Evolutionary conservation across 1,140 invertebrate species (phyloP).

Genomic region (Pseudomyrmex cubaensis): DNA sequence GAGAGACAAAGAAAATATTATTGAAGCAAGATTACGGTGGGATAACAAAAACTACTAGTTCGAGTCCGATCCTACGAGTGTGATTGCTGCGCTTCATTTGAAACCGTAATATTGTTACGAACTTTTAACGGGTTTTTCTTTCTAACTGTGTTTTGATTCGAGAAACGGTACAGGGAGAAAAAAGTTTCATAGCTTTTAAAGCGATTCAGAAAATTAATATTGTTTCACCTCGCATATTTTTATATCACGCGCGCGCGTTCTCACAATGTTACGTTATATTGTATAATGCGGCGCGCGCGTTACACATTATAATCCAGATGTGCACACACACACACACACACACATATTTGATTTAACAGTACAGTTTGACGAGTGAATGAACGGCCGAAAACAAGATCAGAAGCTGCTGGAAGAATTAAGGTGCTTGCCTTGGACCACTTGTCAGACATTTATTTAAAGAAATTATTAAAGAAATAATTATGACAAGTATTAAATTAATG

Average conservation of each 20-base stretch:
- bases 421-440: no score
- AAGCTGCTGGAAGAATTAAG: neutral
- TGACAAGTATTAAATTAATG: no score
- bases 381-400: neutral
- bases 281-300: no score
- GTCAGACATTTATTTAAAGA: no score
- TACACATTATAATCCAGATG: neutral
- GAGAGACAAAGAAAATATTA: no score
- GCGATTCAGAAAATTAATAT: no score
- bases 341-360: no score
- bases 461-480: no score
- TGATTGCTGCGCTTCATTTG: neutral
- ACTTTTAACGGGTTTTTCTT: neutral
- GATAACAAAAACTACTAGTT: constrained; percentile 1
- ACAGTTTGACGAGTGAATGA: neutral
- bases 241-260: neutral
- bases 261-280: neutral
- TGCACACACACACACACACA: no score
- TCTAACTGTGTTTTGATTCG: no score
- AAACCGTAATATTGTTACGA: neutral
- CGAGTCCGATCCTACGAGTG: neutral
- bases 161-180: neutral
- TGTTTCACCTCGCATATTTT: no score
- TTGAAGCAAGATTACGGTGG: neutral
- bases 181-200: no score